Conservation (phyloP, 2,888 invertebrate genomes). For the Ceriagrion tenellum region DNA sequence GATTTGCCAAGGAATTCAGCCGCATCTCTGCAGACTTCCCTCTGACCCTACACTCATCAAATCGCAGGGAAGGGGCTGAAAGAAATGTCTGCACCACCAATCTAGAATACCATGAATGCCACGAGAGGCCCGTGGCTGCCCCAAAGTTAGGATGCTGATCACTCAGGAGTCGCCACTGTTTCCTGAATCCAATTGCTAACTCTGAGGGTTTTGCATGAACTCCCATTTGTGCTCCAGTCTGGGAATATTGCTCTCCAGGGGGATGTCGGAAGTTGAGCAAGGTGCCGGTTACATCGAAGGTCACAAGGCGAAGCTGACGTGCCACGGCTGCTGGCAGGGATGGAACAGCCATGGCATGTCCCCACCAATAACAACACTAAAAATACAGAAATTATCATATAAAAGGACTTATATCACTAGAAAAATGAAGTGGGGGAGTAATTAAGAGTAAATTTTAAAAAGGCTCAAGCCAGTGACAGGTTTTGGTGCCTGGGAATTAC, state of each 20-base stretch:
- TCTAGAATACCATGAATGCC: constrained; percentile 89
- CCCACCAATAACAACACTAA: not conserved
- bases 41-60: not conserved
- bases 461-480: no score
- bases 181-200: constrained; percentile 83
- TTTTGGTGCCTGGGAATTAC: no score
- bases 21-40: constrained; percentile 75
- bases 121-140: constrained; percentile 82
- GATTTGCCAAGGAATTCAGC: constrained; percentile 79
- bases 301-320: constrained; percentile 79
- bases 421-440: no score
- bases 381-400: no score
- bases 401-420: no score
- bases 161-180: constrained; percentile 83
- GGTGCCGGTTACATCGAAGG: constrained; percentile 94
- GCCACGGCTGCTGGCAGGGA: constrained; percentile 24
- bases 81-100: constrained; percentile 37
- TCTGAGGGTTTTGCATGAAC: constrained; percentile 82
- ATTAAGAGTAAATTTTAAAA: no score
- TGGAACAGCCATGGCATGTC: not conserved
- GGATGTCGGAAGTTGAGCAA: constrained; percentile 85
- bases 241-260: constrained; percentile 87
- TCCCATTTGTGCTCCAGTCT: constrained; percentile 86
- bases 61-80: constrained; percentile 18
- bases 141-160: constrained; percentile 91